Evolutionary conservation across 2,888 invertebrate species (phyloP).

Genomic region (Rhopalosiphum nymphaeae): DNA sequence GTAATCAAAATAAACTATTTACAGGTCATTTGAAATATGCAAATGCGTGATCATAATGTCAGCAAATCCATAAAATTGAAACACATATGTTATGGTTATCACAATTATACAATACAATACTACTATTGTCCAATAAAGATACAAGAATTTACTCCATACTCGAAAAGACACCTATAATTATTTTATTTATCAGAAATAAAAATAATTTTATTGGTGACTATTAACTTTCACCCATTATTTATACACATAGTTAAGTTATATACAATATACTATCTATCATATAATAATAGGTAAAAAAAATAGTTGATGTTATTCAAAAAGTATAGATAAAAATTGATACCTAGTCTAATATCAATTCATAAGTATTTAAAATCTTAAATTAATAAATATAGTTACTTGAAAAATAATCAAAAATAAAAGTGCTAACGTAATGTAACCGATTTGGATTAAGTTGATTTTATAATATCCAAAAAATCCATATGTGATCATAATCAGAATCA

Average conservation of each 20-base stretch:
- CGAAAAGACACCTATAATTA: slow-evolving; percentile 4
- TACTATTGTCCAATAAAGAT: slow-evolving; percentile 9
- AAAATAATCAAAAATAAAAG: slow-evolving; percentile 19
- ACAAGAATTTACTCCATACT: slow-evolving; percentile 7
- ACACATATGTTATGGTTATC: background rate
- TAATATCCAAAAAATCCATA: slow-evolving; percentile 22
- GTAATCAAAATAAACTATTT: background rate
- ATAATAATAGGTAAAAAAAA: background rate
- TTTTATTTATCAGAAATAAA: background rate
- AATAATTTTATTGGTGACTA: background rate
- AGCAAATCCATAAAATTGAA: slow-evolving; percentile 14
- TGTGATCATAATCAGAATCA: slow-evolving; percentile 1
- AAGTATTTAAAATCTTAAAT: background rate
- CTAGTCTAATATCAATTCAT: background rate
- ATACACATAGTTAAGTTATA: background rate
- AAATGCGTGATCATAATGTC: background rate
- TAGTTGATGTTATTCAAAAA: background rate
- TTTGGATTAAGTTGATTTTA: slow-evolving; percentile 13
- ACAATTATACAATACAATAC: slow-evolving; percentile 21
- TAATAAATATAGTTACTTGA: slow-evolving; percentile 31
- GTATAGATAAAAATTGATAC: background rate
- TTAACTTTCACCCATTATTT: background rate
- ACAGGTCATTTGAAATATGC: background rate
- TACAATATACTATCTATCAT: background rate
- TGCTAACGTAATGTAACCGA: slow-evolving; percentile 38